phyloP scores from a whole-genome alignment of 30 jellyfish, hydroid and myxozoan genomes.

The Turritopsis rubra region DNA sequence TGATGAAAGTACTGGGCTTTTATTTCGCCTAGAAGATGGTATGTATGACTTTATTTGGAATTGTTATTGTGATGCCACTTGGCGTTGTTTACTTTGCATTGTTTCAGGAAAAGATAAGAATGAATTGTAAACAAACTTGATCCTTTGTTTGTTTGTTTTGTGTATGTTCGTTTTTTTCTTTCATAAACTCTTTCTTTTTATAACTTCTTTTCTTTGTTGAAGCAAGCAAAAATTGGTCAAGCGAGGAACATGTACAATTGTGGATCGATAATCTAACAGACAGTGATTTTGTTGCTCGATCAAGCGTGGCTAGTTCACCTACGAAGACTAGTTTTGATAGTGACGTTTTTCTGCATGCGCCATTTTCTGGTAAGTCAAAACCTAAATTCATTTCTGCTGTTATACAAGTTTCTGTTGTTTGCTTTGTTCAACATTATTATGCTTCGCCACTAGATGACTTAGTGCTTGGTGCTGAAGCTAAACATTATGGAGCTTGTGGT shows the following conservation, averaged over 20 bases:
- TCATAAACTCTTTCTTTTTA: too few relatives aligned
- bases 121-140: not conserved
- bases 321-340: constrained; percentile 19
- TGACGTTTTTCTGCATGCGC: constrained; percentile 12
- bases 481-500: constrained; percentile 24
- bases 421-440: not conserved
- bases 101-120: not conserved
- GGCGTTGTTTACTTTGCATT: not conserved
- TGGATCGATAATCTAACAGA: constrained; percentile 15
- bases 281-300: not conserved
- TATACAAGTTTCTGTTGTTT: not conserved
- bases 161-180: not conserved
- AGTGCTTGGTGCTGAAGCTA: constrained; percentile 87
- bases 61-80: not conserved
- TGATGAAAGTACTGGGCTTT: not conserved
- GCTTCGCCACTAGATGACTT: constrained; percentile 68
- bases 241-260: constrained; percentile 18
- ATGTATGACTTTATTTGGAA: not conserved
- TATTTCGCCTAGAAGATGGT: not conserved
- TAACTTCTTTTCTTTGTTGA: not conserved
- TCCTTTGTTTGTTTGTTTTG: not conserved
- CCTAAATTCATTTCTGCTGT: too few relatives aligned
- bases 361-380: constrained; percentile 6
- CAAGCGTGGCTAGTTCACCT: constrained; percentile 35
- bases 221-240: constrained; percentile 8